Percentiles rank a stretch among this genome's conserved stretches.
phyloP scores from a whole-genome alignment of 2,888 invertebrate species.

The Nebria brevicollis region DNA sequence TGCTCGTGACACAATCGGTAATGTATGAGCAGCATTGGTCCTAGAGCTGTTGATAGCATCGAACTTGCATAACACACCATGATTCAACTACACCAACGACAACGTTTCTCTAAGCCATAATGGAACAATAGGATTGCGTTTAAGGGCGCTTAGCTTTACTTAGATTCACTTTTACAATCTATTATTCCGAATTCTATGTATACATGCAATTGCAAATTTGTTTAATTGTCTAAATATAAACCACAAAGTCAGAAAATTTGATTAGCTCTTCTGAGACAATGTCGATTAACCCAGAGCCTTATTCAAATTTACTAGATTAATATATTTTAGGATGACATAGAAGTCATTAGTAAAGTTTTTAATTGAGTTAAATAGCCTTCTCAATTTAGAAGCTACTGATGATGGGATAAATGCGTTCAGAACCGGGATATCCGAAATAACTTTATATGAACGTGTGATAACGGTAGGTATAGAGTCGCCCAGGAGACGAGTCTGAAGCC shows the following conservation, averaged over 20 bases:
- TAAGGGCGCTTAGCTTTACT: no score
- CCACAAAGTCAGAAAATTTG: no score
- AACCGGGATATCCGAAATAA: slow-evolving; percentile 23
- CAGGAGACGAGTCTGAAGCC: neutral
- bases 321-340: neutral
- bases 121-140: neutral
- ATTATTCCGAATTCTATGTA: no score
- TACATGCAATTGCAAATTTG: no score
- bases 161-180: no score
- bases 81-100: neutral
- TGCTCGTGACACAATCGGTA: slow-evolving; percentile 19
- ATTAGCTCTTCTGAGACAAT: no score
- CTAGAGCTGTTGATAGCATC: neutral
- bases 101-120: neutral
- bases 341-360: neutral
- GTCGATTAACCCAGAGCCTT: no score
- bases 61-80: neutral
- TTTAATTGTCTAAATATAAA: no score
- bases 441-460: slow-evolving; percentile 11
- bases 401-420: neutral
- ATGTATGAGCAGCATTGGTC: slow-evolving; percentile 7
- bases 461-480: slow-evolving; percentile 9
- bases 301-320: neutral
- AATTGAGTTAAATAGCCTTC: neutral
- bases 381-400: neutral